Evolutionary conservation across 2,888 invertebrate species (phyloP), one percentile per base, ranked within the genome.

Genomic region (Scaptomyza flava): DNA sequence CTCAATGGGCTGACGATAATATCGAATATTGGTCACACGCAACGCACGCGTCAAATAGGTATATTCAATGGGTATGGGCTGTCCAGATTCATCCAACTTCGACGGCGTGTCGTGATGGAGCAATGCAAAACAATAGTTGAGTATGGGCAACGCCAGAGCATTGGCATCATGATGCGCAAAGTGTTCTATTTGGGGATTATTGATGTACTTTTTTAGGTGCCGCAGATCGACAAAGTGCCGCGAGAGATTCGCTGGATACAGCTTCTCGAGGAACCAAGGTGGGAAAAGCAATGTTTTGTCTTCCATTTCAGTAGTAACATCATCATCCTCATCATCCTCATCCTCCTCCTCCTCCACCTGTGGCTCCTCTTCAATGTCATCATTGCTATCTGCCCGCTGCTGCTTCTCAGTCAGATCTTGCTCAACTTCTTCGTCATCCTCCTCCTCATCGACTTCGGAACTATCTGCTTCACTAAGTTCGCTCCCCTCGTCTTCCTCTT

Each of bases 131-230:
- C 95, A 93, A 65, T 94, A 94, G 77, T 93, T 91, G 41, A 96
- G 81, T 69, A 96, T 94, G 12, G 94, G 93, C 68, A 95, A 87
- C 33, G 94, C 93, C 58, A 94, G 93, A 7, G 93, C 83, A 77
- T 94, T 94, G 7, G 95, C 93, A 68, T 95, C 94, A 5, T 93
- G 92, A 47, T 93, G 93, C 4, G 91, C 90, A 81, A 94, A 94
- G 89, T 96, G 94, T 90, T 97, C 96, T 6, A 96, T 94, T 92
- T 96, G 96, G 0, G 95, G 94, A 52, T 93, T 93, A 75, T 94
- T 94, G 68, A 96, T 94, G 82, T 95, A 94, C 47, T 94, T 92
- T 65, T 94, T 93, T 41, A 94, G 93, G n/a, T 94, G 93, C 60
- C 94, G 91, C 14, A 96, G 93, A 87, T 96, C 95, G 30, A 96